Evolutionary conservation across 2,888 invertebrate species (phyloP).

Genomic region (Hipparchia semele): DNA sequence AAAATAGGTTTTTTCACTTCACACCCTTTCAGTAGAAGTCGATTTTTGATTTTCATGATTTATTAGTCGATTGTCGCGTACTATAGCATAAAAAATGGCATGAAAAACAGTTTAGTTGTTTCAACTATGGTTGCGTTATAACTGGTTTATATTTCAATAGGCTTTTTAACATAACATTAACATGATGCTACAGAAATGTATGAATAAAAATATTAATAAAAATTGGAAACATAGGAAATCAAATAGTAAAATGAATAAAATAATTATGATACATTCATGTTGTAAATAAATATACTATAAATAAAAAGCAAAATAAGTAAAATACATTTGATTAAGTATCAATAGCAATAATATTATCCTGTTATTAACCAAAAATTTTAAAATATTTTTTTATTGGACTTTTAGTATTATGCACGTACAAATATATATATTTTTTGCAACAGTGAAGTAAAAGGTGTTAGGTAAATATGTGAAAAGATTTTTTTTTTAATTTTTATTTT

Average conservation of each 20-base stretch:
- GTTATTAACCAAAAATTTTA: conserved; percentile 1
- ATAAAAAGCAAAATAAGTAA: conserved; percentile 35
- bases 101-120: not conserved
- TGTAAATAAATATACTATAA: conserved; percentile 27
- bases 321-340: conserved; percentile 17
- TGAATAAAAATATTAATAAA: conserved; percentile 21
- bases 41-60: too few species aligned
- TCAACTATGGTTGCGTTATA: not conserved
- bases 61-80: too few species aligned
- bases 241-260: conserved; percentile 27
- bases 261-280: conserved; percentile 24
- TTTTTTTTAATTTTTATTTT: too few species aligned
- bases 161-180: conserved; percentile 17
- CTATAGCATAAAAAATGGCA: not conserved
- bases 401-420: not conserved
- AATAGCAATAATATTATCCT: not conserved
- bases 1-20: too few species aligned
- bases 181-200: conserved; percentile 16
- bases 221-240: conserved; percentile 9
- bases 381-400: not conserved
- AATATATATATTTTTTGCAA: not conserved
- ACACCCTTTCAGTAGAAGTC: too few species aligned
- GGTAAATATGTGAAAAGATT: too few species aligned
- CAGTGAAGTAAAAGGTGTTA: not conserved
- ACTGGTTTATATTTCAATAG: not conserved